A percentile compares a stretch with the other conserved stretches of the same genome.
phyloP scores from a whole-genome alignment of 2,888 invertebrate genomes.

The Homarus gammarus region DNA sequence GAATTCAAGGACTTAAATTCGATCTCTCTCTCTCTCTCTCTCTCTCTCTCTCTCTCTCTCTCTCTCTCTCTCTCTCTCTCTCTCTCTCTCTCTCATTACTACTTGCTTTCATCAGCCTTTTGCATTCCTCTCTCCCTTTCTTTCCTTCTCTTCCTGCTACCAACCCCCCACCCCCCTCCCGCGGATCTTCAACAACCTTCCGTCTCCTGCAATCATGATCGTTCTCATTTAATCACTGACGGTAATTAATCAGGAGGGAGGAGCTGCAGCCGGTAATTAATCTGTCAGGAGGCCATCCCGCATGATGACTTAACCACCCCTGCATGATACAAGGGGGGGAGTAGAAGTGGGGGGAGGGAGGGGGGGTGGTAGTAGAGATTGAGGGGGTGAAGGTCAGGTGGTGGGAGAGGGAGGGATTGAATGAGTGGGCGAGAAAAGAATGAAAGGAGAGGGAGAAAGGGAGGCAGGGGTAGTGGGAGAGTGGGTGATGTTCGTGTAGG shows the following conservation, averaged over 20 bases:
- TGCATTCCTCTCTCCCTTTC: too few species aligned
- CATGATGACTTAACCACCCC: slow-evolving; percentile 27
- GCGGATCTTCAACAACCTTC: background rate
- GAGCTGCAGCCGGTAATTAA: slow-evolving; percentile 17
- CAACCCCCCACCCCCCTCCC: background rate
- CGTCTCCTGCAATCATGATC: background rate
- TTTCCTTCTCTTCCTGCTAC: background rate
- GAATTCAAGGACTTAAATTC: too few species aligned
- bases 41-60: too few species aligned
- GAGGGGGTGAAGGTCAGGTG: too few species aligned
- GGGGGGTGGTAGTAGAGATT: background rate
- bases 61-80: too few species aligned
- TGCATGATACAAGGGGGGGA: background rate
- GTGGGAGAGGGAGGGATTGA: too few species aligned
- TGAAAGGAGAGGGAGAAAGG: background rate
- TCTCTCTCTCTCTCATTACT: too few species aligned
- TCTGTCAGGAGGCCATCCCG: slow-evolving; percentile 31
- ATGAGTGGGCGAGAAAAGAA: too few species aligned
- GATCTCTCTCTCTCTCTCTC: too few species aligned
- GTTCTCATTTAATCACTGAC: slow-evolving; percentile 37
- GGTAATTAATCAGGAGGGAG: slow-evolving; percentile 46
- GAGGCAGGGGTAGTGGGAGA: background rate
- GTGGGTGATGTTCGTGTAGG: too few species aligned
- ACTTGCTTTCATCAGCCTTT: too few species aligned
- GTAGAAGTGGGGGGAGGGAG: background rate